These are phyloP conservation scores for Orchesellides sinensis DNA, from an alignment of 2,888 invertebrate genomes.

Conservation along the genomic window DNA sequence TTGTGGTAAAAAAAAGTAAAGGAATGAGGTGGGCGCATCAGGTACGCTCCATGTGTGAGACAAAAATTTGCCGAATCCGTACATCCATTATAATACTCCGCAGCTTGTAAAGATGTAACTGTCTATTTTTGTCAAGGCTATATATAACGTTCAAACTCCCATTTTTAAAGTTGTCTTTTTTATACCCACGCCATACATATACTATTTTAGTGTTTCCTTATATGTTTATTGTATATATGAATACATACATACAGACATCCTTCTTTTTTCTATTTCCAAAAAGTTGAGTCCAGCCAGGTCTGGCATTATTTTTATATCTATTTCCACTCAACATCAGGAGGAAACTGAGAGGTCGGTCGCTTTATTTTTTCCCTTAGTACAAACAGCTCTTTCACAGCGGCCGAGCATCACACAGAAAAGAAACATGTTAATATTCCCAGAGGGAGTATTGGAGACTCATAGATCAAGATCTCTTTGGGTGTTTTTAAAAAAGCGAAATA, in stretches of 20 bases:
- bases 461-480: conserved; percentile 68
- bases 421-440: conserved; percentile 73
- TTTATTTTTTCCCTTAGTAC: conserved; percentile 22
- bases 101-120: conserved; percentile 46
- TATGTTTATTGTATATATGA: not conserved
- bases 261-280: not conserved
- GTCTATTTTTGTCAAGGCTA: conserved; percentile 43
- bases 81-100: conserved; percentile 56
- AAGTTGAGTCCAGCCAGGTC: not conserved
- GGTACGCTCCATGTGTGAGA: conserved; percentile 27
- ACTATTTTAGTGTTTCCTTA: too few species aligned
- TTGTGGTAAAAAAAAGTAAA: not conserved
- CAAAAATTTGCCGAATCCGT: not conserved
- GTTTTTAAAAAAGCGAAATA: conserved; percentile 57
- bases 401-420: conserved; percentile 70
- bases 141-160: conserved; percentile 43
- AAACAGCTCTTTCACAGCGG: conserved; percentile 21
- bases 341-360: conserved; percentile 13
- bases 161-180: conserved; percentile 48
- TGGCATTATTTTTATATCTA: conserved; percentile 15
- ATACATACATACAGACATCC: not conserved
- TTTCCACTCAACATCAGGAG: not conserved
- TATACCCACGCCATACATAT: conserved; percentile 1
- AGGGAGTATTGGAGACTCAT: conserved; percentile 74
- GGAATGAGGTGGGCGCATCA: too few species aligned